Percentiles rank a stretch among this genome's conserved stretches.
Evolutionary conservation across 2,888 invertebrate species (phyloP).

Genomic region (Philopedon plagiatum): DNA sequence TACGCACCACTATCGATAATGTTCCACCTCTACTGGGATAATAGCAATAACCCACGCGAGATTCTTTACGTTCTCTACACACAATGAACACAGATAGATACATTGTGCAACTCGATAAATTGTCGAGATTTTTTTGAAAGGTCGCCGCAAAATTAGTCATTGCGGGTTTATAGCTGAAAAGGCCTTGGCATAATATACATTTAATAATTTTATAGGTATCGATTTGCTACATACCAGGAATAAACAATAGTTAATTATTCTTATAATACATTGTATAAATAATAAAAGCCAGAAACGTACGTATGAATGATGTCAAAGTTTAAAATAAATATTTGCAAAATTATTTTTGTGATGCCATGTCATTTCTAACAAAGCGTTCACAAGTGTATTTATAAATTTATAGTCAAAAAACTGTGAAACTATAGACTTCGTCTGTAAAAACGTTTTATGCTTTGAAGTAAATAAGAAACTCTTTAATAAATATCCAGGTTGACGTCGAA

Average conservation of each 20-base stretch:
- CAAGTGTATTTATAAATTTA: conserved; percentile 3
- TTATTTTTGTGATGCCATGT: conserved; percentile 19
- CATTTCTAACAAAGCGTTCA: neutral
- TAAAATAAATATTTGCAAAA: conserved; percentile 28
- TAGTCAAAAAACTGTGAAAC: neutral
- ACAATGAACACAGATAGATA: conserved; percentile 42
- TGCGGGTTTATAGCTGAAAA: conserved; percentile 44
- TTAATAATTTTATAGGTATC: conserved; percentile 49
- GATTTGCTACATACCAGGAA: conserved; percentile 39
- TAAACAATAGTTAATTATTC: conserved; percentile 45
- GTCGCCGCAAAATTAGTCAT: conserved; percentile 53
- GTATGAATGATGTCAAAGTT: conserved; percentile 32
- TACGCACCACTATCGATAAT: too few species aligned
- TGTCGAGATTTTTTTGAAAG: conserved; percentile 50
- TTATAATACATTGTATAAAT: conserved; percentile 23
- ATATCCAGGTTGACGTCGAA: neutral
- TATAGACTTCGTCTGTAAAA: neutral
- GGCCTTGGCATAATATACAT: conserved; percentile 53
- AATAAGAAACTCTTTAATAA: neutral
- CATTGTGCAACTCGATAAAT: conserved; percentile 48
- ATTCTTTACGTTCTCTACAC: conserved; percentile 47
- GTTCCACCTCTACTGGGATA: neutral
- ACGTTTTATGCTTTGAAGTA: neutral
- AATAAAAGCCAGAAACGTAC: conserved; percentile 7
- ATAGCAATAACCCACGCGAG: conserved; percentile 29